Percentiles rank a stretch among this genome's conserved stretches.
phyloP scores from a whole-genome alignment of 2,888 invertebrate species.

The Apotomis capreana region DNA sequence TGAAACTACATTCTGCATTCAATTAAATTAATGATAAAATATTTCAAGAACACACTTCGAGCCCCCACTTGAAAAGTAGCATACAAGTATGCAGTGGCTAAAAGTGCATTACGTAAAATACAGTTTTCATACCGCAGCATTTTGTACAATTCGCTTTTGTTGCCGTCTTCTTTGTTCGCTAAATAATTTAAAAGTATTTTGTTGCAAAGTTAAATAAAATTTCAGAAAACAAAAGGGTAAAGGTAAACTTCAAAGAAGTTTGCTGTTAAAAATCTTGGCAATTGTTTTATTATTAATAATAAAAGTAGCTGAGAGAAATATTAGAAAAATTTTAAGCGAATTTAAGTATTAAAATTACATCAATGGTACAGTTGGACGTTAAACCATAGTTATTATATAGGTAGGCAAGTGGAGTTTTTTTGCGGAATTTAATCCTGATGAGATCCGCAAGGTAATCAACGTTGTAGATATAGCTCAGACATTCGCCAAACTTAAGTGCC shows the following conservation, averaged over 20 bases:
- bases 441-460: too few relatives aligned
- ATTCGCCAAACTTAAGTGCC: too few relatives aligned
- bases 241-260: neutral
- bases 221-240: neutral
- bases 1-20: too few relatives aligned
- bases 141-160: slow-evolving; percentile 6
- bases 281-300: neutral
- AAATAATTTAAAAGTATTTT: slow-evolving; percentile 12
- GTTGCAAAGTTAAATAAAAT: slow-evolving; percentile 8
- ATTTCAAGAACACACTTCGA: neutral
- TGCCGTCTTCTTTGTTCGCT: slow-evolving; percentile 4
- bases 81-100: neutral
- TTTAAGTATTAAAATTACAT: too few relatives aligned
- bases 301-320: neutral
- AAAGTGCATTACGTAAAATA: slow-evolving; percentile 12
- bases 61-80: neutral
- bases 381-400: too few relatives aligned
- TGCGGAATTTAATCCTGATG: too few relatives aligned
- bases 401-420: too few relatives aligned
- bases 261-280: slow-evolving; percentile 9
- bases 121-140: slow-evolving; percentile 10
- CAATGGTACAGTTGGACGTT: too few relatives aligned
- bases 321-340: neutral
- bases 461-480: too few relatives aligned
- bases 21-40: too few relatives aligned